Conservation (phyloP, 2,797 vertebrate species). For the Premnoplex brunnescens region DNA sequence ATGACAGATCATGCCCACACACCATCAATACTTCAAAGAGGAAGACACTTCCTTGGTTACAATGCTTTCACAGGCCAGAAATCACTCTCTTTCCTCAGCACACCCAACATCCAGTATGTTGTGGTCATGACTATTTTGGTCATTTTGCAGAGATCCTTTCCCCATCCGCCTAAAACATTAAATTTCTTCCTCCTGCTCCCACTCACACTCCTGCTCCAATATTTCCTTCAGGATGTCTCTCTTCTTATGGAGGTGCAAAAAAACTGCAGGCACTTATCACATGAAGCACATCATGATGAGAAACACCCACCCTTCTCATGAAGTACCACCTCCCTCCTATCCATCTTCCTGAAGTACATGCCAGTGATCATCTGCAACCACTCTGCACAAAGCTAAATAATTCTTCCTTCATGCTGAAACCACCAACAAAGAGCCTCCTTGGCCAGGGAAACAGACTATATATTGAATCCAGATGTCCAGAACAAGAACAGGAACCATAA, state of each 20-base stretch:
- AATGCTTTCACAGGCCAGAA: background rate
- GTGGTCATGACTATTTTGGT: slow-evolving; percentile 25
- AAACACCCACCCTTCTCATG: slow-evolving; percentile 53
- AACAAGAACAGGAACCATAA: background rate
- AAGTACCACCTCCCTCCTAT: slow-evolving; percentile 42
- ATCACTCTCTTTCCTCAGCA: background rate
- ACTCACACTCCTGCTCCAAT: slow-evolving; percentile 21
- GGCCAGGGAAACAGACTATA: background rate
- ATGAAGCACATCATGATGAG: slow-evolving; percentile 38
- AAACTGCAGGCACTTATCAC: slow-evolving; percentile 23
- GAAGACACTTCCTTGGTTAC: slow-evolving; percentile 47
- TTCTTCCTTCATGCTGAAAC: slow-evolving; percentile 16
- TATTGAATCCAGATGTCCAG: slow-evolving; percentile 2
- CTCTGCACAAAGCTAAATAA: background rate
- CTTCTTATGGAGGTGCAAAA: slow-evolving; percentile 9
- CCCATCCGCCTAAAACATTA: slow-evolving; percentile 16
- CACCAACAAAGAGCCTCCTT: background rate
- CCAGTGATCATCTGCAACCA: slow-evolving; percentile 38
- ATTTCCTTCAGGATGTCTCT: slow-evolving; percentile 47
- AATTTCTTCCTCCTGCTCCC: slow-evolving; percentile 36
- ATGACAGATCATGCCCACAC: slow-evolving; percentile 49
- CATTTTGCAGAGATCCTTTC: slow-evolving; percentile 19
- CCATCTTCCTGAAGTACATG: slow-evolving; percentile 27
- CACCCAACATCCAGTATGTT: background rate
- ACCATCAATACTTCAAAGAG: slow-evolving; percentile 21